Evolutionary conservation across 2,888 invertebrate species (phyloP).

Genomic region (Pantelozetes paolii): DNA sequence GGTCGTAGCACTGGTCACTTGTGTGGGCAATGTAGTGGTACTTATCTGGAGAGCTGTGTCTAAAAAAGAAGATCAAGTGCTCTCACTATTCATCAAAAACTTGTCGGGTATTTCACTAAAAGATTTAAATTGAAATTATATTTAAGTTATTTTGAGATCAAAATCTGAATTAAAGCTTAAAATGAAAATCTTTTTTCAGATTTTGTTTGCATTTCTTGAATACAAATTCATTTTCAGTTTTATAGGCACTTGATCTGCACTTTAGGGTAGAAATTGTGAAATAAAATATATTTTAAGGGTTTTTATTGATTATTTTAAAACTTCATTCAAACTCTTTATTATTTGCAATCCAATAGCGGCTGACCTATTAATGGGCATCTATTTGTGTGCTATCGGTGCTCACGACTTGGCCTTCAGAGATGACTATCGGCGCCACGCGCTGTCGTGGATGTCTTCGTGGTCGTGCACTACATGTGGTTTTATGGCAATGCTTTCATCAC

Average conservation of each 20-base stretch:
- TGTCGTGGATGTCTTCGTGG: conserved; percentile 59
- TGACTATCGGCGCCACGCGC: conserved; percentile 59
- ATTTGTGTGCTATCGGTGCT: conserved; percentile 60
- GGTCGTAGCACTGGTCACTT: conserved; percentile 61
- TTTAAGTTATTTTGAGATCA: too few species aligned
- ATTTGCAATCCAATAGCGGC: conserved; percentile 62
- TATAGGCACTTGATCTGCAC: too few species aligned
- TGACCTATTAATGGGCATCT: conserved; percentile 63
- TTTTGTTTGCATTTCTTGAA: too few species aligned
- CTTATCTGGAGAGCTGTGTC: conserved; percentile 58
- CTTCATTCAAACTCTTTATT: too few species aligned
- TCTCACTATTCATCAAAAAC: conserved; percentile 57
- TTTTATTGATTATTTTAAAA: too few species aligned
- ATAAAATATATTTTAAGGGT: too few species aligned
- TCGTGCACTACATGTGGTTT: conserved; percentile 61
- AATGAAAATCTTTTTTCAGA: too few species aligned
- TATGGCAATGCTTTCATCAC: conserved; percentile 64
- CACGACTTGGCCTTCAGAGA: conserved; percentile 59
- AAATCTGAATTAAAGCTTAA: too few species aligned
- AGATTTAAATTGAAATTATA: too few species aligned
- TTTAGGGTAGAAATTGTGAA: too few species aligned
- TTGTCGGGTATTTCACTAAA: conserved; percentile 64
- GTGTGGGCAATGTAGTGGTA: conserved; percentile 62
- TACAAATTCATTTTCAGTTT: too few species aligned
- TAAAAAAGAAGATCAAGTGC: conserved; percentile 3